Conservation (phyloP, 2,113 vertebrate genomes). For the Rhagologus leucostigma region DNA sequence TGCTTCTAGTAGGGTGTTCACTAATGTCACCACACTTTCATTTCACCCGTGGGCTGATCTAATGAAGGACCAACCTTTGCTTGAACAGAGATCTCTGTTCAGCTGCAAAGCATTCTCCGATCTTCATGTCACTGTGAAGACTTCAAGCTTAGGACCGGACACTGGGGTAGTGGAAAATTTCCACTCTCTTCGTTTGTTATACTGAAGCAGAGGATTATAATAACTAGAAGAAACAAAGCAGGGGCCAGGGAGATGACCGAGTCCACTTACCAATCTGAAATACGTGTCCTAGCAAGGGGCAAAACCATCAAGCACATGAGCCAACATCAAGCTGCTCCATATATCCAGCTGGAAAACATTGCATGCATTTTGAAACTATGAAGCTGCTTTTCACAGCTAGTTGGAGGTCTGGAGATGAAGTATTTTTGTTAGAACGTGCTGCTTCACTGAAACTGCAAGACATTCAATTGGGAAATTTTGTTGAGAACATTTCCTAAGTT, state of each 20-base stretch:
- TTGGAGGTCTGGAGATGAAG: neutral
- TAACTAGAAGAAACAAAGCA: neutral
- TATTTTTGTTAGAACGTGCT: neutral
- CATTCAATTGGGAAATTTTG: neutral
- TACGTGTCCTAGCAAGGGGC: neutral
- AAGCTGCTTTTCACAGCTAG: neutral
- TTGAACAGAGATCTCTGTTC: neutral
- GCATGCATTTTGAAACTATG: neutral
- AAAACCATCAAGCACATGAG: neutral
- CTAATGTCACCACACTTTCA: slow-evolving; percentile 38
- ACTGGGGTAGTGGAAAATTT: neutral
- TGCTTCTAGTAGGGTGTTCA: slow-evolving; percentile 23
- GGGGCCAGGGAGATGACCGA: neutral
- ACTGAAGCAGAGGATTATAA: neutral
- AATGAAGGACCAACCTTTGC: slow-evolving; percentile 12
- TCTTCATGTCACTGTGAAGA: neutral
- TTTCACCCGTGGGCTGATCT: slow-evolving; percentile 16
- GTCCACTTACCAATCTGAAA: neutral
- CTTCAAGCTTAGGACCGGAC: neutral
- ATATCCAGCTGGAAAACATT: neutral
- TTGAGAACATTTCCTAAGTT: neutral
- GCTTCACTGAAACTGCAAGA: neutral
- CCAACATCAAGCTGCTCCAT: neutral
- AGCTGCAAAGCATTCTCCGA: neutral
- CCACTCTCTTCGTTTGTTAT: neutral